Conservation (phyloP, 1,140 invertebrate genomes). For the Elysia chlorotica region DNA sequence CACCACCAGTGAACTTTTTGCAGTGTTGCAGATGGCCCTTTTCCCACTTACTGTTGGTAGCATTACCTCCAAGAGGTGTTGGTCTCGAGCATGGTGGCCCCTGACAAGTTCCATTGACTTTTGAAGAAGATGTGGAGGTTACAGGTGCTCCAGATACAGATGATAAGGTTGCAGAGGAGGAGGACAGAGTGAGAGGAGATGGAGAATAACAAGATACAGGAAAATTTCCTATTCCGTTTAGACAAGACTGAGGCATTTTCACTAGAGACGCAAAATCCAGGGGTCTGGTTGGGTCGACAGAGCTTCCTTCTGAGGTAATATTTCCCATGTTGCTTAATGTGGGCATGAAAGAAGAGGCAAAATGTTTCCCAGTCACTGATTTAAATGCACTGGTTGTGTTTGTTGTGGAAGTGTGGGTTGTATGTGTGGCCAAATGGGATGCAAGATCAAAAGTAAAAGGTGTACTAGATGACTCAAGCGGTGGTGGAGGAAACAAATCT, state of each 20-base stretch:
- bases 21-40: not conserved
- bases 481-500: slow-evolving; percentile 46
- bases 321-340: not conserved
- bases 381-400: slow-evolving; percentile 46
- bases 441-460: slow-evolving; percentile 40
- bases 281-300: slow-evolving; percentile 25
- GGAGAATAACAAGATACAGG: not conserved
- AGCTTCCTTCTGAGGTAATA: slow-evolving; percentile 14
- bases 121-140: not conserved
- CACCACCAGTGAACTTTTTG: not conserved
- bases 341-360: slow-evolving; percentile 5
- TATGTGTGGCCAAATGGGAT: slow-evolving; percentile 35
- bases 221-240: slow-evolving; percentile 18
- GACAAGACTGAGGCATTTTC: slow-evolving; percentile 24
- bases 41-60: slow-evolving; percentile 20
- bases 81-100: slow-evolving; percentile 48
- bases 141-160: not conserved
- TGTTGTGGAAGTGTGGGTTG: slow-evolving; percentile 31
- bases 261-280: slow-evolving; percentile 14
- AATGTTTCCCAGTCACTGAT: slow-evolving; percentile 20
- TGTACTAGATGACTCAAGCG: slow-evolving; percentile 33
- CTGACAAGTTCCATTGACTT: not conserved
- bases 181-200: not conserved
- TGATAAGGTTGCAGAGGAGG: slow-evolving; percentile 3
- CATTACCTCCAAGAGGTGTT: slow-evolving; percentile 49